These are phyloP conservation scores for Philonicus albiceps DNA, from an alignment of 2,888 invertebrate genomes.

Conservation along the genomic window DNA sequence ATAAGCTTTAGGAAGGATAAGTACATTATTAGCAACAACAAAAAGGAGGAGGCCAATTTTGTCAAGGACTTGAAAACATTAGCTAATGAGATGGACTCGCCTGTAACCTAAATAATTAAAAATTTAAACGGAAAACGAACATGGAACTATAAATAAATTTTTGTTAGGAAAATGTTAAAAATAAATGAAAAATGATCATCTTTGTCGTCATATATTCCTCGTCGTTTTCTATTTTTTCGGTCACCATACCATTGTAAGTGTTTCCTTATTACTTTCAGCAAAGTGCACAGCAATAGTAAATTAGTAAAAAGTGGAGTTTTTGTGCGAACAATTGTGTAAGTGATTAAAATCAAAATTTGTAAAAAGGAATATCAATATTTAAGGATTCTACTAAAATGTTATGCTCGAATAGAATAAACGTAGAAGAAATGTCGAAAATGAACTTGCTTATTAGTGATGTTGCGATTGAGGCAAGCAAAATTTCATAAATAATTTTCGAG, in stretches of 20 bases:
- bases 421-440: not conserved
- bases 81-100: not conserved
- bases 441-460: not conserved
- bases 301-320: not conserved
- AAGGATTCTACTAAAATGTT: not conserved
- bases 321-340: not conserved
- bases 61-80: not conserved
- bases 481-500: not conserved
- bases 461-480: not conserved
- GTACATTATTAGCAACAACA: not conserved
- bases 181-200: not conserved
- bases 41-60: not conserved
- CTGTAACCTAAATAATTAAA: not conserved
- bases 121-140: not conserved
- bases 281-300: not conserved
- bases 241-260: not conserved
- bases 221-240: not conserved
- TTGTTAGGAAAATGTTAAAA: not conserved
- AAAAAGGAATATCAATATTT: not conserved
- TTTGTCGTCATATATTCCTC: not conserved
- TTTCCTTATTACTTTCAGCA: not conserved
- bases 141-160: not conserved
- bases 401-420: not conserved
- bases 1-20: not conserved
- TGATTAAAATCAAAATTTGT: conserved; percentile 8